These are phyloP conservation scores for Seriola quinqueradiata DNA, from an alignment of 2,113 vertebrate genomes.

Conservation along the genomic window DNA sequence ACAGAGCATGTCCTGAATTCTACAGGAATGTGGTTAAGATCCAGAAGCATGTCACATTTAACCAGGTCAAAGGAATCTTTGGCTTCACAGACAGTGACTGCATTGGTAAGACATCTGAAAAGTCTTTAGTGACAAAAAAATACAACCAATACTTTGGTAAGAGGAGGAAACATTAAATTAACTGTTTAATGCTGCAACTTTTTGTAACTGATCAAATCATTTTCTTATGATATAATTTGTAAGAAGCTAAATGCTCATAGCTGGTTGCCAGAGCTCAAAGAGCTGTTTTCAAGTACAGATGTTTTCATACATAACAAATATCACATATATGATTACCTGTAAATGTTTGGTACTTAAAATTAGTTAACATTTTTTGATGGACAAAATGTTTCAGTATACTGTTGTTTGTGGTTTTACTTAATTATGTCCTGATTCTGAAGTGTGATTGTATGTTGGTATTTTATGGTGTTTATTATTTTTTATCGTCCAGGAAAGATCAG, in stretches of 20 bases:
- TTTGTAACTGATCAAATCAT: background rate
- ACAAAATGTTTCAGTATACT: no score
- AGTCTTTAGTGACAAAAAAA: background rate
- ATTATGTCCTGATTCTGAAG: background rate
- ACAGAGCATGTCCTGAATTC: conserved; percentile 90
- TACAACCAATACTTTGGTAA: background rate
- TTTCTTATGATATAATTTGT: background rate
- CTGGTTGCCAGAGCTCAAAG: background rate
- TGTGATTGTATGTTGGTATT: background rate
- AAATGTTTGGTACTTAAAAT: no score
- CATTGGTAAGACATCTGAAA: conserved; percentile 87
- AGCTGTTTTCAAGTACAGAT: no score
- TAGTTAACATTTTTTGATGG: background rate
- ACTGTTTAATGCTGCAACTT: background rate
- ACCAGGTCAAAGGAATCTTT: conserved; percentile 99
- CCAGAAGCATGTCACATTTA: conserved; percentile 98
- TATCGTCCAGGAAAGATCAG: conserved; percentile 93
- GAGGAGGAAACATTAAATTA: background rate
- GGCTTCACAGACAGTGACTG: conserved; percentile 98
- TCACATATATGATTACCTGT: no score
- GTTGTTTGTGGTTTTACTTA: background rate
- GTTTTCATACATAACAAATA: no score
- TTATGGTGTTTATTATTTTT: background rate
- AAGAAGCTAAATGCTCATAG: background rate
- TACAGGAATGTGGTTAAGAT: conserved; percentile 95